Base-by-base conservation (phyloP, 2,113 vertebrate genomes). In the Lepidothrix coronata region DNA sequence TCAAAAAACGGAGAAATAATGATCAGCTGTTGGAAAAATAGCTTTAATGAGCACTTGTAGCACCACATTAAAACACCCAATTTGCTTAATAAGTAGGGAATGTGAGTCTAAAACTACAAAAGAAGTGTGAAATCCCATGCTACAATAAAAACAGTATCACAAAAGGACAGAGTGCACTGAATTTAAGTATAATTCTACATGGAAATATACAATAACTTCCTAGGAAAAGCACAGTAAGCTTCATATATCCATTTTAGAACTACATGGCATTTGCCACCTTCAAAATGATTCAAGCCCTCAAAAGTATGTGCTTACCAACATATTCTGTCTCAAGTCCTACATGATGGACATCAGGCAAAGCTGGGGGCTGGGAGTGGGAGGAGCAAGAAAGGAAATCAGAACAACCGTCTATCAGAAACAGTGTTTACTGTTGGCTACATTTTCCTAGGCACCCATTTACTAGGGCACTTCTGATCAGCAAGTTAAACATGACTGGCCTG, bases 1-100 rank as follows among this genome's bases (percentile, higher is more conserved):
- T 46, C 3, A 25, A 59, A 94, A 96, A 94, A 77, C 22, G 72
- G 52, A 77, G 92, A 95, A 96, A 95, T 96, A 97, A 96, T 81
- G 27, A 96, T 93, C 95, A 96, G 94, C 89, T 97, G 93, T 95
- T 95, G 86, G 86, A 95, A 96, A 96, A 97, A 95, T 89, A 80
- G 95, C 95, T 95, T 89, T 97, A 97, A 97, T 93, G 94, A 95
- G 91, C 86, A 95, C 96, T 95, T 97, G 80, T 89, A 95, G 80
- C 80, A 84, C n/a, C 65, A 91, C 39, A 93, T 93, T 96, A 89
- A 95, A 97, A 93, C 68, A 96, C 48, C 61, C 86, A 91, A 95
- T 96, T 97, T 95, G 94, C 84, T 85, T 95, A 96, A 95, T 94
- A 97, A 95, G 94, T 89, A 96, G 91, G 95, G 83, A 89, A 93